Percentiles rank a stretch among this genome's conserved stretches.
These are phyloP conservation scores for Julus scandinavius DNA, from an alignment of 2,888 invertebrate species.

Conservation along the genomic window DNA sequence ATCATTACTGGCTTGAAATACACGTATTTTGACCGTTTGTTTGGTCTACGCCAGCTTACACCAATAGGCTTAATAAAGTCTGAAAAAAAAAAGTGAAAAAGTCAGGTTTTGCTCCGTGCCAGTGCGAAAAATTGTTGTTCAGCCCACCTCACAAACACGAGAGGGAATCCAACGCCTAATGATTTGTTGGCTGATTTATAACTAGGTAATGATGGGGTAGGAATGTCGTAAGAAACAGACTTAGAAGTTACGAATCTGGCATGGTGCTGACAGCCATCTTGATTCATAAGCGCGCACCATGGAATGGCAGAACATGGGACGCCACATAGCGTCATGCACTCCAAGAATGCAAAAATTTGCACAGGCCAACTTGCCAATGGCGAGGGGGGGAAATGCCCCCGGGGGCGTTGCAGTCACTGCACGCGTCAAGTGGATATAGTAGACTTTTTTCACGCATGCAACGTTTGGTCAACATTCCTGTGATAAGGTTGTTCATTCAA, in stretches of 20 bases:
- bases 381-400: background rate
- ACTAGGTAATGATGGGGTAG: slow-evolving; percentile 50
- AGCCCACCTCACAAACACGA: slow-evolving; percentile 47
- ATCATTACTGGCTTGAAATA: slow-evolving; percentile 37
- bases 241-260: slow-evolving; percentile 47
- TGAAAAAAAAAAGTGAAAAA: background rate
- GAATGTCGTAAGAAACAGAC: slow-evolving; percentile 47
- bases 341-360: background rate
- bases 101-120: slow-evolving; percentile 21
- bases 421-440: background rate
- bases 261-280: slow-evolving; percentile 50
- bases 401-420: background rate
- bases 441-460: background rate
- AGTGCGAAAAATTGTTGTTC: slow-evolving; percentile 44
- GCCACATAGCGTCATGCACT: background rate
- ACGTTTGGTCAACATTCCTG: background rate
- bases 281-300: slow-evolving; percentile 43
- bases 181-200: slow-evolving; percentile 50
- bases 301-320: slow-evolving; percentile 27
- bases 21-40: slow-evolving; percentile 42
- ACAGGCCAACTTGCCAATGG: background rate
- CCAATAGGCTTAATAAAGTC: background rate
- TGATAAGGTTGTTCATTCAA: slow-evolving; percentile 7
- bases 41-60: slow-evolving; percentile 17
- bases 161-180: slow-evolving; percentile 50